Percentiles rank a stretch among this genome's conserved stretches.
These are phyloP conservation scores for Heteromormyrus szaboi DNA, from an alignment of 2,797 vertebrate species.

Conservation along the genomic window DNA sequence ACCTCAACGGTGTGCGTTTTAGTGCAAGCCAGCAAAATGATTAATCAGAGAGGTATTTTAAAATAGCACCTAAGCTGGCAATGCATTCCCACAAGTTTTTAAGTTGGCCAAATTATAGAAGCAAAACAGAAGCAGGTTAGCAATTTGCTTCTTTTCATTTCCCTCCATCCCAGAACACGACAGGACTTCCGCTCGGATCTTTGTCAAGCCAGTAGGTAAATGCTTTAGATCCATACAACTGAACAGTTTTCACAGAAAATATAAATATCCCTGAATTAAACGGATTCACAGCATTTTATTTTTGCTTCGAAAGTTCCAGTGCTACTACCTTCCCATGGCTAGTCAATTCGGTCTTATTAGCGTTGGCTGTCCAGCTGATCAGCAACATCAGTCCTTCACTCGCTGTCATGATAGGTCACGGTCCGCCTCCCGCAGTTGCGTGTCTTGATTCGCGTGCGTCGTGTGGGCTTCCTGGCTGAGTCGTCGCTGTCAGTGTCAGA, in stretches of 20 bases:
- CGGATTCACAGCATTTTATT: constrained; percentile 72
- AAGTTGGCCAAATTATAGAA: constrained; percentile 57
- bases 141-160: constrained; percentile 40
- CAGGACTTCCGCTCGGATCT: constrained; percentile 61
- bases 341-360: constrained; percentile 60
- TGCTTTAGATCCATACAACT: constrained; percentile 66
- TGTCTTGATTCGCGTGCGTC: constrained; percentile 55
- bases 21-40: constrained; percentile 76
- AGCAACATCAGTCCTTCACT: constrained; percentile 49
- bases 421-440: constrained; percentile 64
- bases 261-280: constrained; percentile 95
- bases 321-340: constrained; percentile 65
- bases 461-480: constrained; percentile 33
- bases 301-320: constrained; percentile 66
- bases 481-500: constrained; percentile 51
- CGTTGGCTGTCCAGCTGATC: constrained; percentile 25
- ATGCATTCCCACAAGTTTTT: constrained; percentile 51
- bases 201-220: constrained; percentile 74
- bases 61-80: constrained; percentile 72
- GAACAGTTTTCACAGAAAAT: constrained; percentile 79
- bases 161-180: constrained; percentile 33
- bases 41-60: constrained; percentile 73
- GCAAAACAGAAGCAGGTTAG: constrained; percentile 46
- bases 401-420: constrained; percentile 64
- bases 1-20: constrained; percentile 72